Base-by-base conservation (phyloP, 2,113 vertebrate species). In the Sakesphorus luctuosus region DNA sequence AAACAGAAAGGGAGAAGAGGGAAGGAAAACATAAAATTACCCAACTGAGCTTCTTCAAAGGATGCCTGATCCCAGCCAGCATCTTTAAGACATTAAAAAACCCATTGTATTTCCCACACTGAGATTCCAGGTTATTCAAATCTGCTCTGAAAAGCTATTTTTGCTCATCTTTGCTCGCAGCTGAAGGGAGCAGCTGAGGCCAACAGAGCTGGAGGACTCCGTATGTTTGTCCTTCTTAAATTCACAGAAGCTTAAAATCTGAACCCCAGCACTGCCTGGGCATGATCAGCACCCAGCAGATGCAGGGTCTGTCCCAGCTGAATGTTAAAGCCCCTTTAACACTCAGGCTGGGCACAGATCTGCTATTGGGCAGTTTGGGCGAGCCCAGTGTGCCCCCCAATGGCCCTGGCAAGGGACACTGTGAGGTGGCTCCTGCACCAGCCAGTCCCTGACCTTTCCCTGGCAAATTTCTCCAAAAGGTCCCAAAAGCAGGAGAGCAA, bases 381-480 rank as follows among this genome's bases (percentile, higher is more conserved):
- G 38, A 68, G 21, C n/a, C 52, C 0, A 0, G 31, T 6, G 53
- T 2, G 12, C 58, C 24, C 53, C 53, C 23, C 43, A 2, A 7
- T 0, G 2, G 7, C 52, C 26, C 23, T 1, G 0, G 38, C 0
- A 2, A 44, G 36, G 38, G 20, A 15, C 0, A 0, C 31, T 33
- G 25, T 16, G 14, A 33, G 9, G 53, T 18, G 23, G 38, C 63
- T 79, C 76, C 46, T 11, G 11, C 18, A n/a, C 68, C 93, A 88
- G 76, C 68, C 55, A 74, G 53, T 59, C 43, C 62, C 81, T 58
- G 38, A 3, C 43, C 28, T 46, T 50, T 28, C 85, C 79, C 68
- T 77, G 59, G 38, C 69, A 76, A 21, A 75, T 21, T 65, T 50
- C 17, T 53, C 76, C 25, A 8, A 53, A 63, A 81, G 28, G 6